Conservation (phyloP, 2,888 invertebrate genomes). For the Caenorhabditis zanzibari region DNA sequence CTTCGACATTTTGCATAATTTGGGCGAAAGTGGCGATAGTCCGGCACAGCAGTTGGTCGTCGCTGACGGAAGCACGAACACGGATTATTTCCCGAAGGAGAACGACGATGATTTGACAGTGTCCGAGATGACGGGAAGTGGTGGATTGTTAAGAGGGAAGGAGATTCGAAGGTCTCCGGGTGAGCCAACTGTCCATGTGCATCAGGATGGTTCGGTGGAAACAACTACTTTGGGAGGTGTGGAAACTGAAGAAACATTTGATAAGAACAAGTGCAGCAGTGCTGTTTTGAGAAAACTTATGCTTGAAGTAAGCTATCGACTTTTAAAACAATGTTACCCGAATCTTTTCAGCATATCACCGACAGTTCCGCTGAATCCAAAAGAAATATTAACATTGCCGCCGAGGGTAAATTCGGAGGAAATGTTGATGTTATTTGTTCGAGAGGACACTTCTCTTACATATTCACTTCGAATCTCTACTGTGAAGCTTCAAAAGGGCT, state of each 20-base stretch:
- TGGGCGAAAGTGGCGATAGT: constrained; percentile 61
- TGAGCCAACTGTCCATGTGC: constrained; percentile 56
- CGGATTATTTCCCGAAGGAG: constrained; percentile 61
- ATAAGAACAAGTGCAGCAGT: constrained; percentile 74
- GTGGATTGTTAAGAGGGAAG: constrained; percentile 38
- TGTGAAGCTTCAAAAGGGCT: constrained; percentile 76
- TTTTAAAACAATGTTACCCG: background rate
- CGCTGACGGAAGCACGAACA: constrained; percentile 49
- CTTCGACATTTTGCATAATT: constrained; percentile 68
- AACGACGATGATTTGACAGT: constrained; percentile 60
- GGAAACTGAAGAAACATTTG: constrained; percentile 42
- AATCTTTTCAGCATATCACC: constrained; percentile 73
- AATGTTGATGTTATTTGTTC: constrained; percentile 81
- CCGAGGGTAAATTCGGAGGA: constrained; percentile 77
- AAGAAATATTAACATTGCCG: constrained; percentile 74
- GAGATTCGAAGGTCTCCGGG: constrained; percentile 69
- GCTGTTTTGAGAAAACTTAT: constrained; percentile 75
- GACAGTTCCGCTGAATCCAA: constrained; percentile 79
- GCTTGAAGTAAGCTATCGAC: constrained; percentile 69
- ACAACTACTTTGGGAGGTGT: constrained; percentile 40
- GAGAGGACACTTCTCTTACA: constrained; percentile 79
- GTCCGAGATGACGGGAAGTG: constrained; percentile 38
- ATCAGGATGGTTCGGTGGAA: constrained; percentile 45
- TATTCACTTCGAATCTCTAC: constrained; percentile 76
- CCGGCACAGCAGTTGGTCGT: constrained; percentile 49